Percentiles rank a stretch among this genome's conserved stretches.
phyloP scores from a whole-genome alignment of 1,140 invertebrate genomes.

The Neuroterus valhalla region DNA sequence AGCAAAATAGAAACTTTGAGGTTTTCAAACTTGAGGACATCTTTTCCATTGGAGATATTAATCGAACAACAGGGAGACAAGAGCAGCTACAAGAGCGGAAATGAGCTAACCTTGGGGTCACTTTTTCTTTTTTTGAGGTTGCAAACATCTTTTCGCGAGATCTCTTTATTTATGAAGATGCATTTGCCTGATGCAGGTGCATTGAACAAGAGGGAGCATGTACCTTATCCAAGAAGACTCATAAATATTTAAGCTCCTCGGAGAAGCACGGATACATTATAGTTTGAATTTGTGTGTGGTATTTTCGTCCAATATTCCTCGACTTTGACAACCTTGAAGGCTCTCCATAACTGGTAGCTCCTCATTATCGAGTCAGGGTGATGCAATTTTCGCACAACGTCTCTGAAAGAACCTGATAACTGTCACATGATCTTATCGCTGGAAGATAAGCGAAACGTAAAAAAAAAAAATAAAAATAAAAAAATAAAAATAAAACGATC shows the following conservation, averaged over 20 bases:
- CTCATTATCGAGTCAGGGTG: no score
- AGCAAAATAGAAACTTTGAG: no score
- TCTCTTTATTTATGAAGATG: slow-evolving; percentile 21
- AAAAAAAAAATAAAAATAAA: no score
- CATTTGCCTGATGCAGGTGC: slow-evolving; percentile 12
- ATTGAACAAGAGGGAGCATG: background rate
- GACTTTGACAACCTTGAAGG: no score
- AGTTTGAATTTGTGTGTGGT: background rate
- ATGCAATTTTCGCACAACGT: no score
- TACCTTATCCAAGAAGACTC: background rate
- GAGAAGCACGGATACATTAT: background rate
- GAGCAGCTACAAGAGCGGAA: background rate
- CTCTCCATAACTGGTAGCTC: no score
- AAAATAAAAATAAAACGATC: background rate
- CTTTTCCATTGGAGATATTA: no score
- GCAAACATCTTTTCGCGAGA: background rate
- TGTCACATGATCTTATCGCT: background rate
- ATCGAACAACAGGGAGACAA: no score
- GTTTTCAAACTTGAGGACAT: no score
- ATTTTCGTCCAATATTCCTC: no score
- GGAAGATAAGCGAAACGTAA: background rate
- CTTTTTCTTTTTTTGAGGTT: background rate
- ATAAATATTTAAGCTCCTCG: slow-evolving; percentile 10
- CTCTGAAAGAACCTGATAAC: no score
- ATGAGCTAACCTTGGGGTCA: background rate